These are phyloP conservation scores for Euzophera pinguis DNA, from an alignment of 2,888 invertebrate species.

Conservation along the genomic window DNA sequence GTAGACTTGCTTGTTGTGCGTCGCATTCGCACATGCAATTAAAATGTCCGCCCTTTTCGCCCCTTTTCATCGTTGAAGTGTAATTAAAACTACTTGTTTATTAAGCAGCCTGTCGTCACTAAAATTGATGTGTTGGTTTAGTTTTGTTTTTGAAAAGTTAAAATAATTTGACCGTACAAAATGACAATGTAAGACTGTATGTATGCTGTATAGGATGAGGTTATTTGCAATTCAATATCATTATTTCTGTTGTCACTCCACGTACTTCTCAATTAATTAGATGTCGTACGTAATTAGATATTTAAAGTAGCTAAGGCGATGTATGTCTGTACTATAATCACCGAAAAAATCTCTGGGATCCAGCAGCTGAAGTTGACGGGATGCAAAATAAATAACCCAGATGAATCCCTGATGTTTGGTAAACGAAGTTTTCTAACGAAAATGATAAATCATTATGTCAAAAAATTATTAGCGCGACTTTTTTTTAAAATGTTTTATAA, in stretches of 20 bases:
- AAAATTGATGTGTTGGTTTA: too few species aligned
- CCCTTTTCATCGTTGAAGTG: too few species aligned
- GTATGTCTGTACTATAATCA: slow-evolving; percentile 31
- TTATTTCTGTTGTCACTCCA: not conserved
- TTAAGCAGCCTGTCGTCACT: too few species aligned
- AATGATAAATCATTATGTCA: too few species aligned
- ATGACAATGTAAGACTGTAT: too few species aligned
- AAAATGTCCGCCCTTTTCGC: not conserved
- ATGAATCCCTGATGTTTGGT: slow-evolving; percentile 19
- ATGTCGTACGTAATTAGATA: slow-evolving; percentile 23
- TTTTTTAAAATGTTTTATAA: too few species aligned
- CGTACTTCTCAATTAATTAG: slow-evolving; percentile 18
- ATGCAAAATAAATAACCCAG: slow-evolving; percentile 32
- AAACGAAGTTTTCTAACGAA: too few species aligned
- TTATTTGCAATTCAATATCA: not conserved
- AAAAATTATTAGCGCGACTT: too few species aligned
- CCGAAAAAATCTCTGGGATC: slow-evolving; percentile 28
- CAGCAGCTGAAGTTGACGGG: slow-evolving; percentile 36
- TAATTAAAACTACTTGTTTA: too few species aligned
- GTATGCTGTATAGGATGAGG: too few species aligned
- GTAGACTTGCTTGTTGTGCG: not conserved
- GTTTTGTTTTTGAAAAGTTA: too few species aligned
- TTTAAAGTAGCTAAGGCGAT: slow-evolving; percentile 24
- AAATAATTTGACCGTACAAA: too few species aligned
- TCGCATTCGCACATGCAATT: not conserved